Conservation (phyloP, 2,113 vertebrate species). For the Anguilla japonica region DNA sequence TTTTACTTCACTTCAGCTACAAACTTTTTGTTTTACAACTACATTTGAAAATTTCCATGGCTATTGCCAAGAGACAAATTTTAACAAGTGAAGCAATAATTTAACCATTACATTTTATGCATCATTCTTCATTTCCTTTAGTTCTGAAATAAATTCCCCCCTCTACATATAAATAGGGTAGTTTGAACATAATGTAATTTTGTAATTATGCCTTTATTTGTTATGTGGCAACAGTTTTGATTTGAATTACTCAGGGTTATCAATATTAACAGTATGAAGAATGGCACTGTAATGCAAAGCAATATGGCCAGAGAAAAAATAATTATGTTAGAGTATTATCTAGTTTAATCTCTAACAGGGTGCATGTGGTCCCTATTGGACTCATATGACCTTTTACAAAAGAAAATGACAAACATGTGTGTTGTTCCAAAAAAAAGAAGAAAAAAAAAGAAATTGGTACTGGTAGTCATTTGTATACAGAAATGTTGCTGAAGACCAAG, state of each 20-base stretch:
- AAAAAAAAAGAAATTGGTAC: too few relatives aligned
- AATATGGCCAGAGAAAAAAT: not conserved
- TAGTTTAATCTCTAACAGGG: not conserved
- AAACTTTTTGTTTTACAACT: not conserved
- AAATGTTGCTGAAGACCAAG: too few relatives aligned
- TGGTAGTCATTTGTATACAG: too few relatives aligned
- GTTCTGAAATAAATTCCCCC: not conserved
- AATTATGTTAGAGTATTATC: not conserved
- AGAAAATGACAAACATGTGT: too few relatives aligned
- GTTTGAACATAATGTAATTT: not conserved
- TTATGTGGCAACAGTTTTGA: not conserved
- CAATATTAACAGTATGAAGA: not conserved
- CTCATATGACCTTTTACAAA: too few relatives aligned
- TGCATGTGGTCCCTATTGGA: too few relatives aligned
- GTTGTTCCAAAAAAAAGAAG: too few relatives aligned
- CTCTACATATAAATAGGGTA: not conserved
- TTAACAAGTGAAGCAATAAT: not conserved
- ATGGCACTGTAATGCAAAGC: not conserved
- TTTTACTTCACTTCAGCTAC: not conserved
- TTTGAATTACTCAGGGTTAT: not conserved
- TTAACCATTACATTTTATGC: not conserved
- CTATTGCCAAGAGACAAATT: not conserved
- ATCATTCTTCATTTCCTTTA: not conserved
- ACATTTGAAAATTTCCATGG: not conserved
- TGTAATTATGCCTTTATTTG: not conserved